Evolutionary conservation across 2,113 vertebrate species (phyloP).

Genomic region (Myotis lucifugus): DNA sequence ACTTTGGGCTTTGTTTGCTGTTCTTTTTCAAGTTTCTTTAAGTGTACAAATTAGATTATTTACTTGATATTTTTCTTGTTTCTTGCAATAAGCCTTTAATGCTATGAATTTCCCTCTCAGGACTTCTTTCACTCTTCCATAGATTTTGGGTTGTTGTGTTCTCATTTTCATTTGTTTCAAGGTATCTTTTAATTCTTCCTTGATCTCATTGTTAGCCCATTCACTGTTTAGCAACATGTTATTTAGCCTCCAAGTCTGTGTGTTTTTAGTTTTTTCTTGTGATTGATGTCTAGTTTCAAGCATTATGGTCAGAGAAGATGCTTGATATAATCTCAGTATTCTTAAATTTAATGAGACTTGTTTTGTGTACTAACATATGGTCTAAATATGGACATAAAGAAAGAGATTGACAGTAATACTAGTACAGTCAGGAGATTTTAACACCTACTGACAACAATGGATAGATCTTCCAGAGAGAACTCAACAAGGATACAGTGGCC

Average conservation of each 20-base stretch:
- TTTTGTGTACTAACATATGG: not conserved
- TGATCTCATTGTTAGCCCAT: not conserved
- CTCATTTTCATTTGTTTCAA: not conserved
- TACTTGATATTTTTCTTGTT: not conserved
- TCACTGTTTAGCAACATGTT: not conserved
- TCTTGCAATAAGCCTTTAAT: not conserved
- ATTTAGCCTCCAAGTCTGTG: not conserved
- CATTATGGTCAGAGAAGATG: not conserved
- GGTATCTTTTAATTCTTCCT: not conserved
- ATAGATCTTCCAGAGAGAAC: not conserved
- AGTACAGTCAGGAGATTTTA: not conserved
- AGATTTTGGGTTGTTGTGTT: not conserved
- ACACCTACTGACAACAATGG: not conserved
- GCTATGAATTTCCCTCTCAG: not conserved
- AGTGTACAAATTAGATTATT: not conserved
- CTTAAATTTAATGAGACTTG: not conserved
- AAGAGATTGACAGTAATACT: not conserved
- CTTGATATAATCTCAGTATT: not conserved
- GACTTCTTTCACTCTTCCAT: not conserved
- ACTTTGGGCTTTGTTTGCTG: not conserved
- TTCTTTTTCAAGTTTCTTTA: not conserved
- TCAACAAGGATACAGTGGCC: not conserved
- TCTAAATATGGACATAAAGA: not conserved
- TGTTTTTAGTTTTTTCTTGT: not conserved
- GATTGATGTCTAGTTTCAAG: not conserved